Evolutionary conservation across 2,797 vertebrate species (phyloP).

Genomic region (Orestias chungarensis): DNA sequence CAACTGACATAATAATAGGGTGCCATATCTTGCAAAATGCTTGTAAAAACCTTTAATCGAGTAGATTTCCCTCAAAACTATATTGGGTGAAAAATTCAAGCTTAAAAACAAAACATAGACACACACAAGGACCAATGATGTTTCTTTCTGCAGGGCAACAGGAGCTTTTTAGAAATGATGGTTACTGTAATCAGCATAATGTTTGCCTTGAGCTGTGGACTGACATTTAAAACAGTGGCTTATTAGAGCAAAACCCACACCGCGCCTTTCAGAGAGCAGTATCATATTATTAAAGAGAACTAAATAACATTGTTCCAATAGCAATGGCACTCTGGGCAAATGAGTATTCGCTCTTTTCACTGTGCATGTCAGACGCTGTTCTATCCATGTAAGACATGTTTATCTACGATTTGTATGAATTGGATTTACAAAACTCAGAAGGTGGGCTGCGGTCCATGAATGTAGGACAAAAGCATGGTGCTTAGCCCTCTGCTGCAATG

Average conservation of each 20-base stretch:
- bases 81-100: constrained; percentile 26
- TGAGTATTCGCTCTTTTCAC: constrained; percentile 27
- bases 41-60: constrained; percentile 51
- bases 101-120: constrained; percentile 15
- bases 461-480: constrained; percentile 20
- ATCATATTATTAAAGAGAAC: constrained; percentile 52
- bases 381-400: constrained; percentile 34
- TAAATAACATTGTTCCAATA: constrained; percentile 47
- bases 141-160: constrained; percentile 48
- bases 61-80: constrained; percentile 45
- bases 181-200: constrained; percentile 66
- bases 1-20: constrained; percentile 53
- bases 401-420: constrained; percentile 42
- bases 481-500: constrained; percentile 5
- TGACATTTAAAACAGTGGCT: constrained; percentile 73
- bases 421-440: constrained; percentile 36
- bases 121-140: constrained; percentile 45
- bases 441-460: constrained; percentile 24
- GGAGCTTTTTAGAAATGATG: constrained; percentile 57
- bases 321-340: constrained; percentile 22
- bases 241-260: constrained; percentile 59
- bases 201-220: constrained; percentile 58
- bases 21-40: constrained; percentile 42
- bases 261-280: constrained; percentile 42
- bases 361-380: constrained; percentile 31